These are phyloP conservation scores for Thunnus thynnus DNA, from an alignment of 2,113 vertebrate species.

Conservation along the genomic window DNA sequence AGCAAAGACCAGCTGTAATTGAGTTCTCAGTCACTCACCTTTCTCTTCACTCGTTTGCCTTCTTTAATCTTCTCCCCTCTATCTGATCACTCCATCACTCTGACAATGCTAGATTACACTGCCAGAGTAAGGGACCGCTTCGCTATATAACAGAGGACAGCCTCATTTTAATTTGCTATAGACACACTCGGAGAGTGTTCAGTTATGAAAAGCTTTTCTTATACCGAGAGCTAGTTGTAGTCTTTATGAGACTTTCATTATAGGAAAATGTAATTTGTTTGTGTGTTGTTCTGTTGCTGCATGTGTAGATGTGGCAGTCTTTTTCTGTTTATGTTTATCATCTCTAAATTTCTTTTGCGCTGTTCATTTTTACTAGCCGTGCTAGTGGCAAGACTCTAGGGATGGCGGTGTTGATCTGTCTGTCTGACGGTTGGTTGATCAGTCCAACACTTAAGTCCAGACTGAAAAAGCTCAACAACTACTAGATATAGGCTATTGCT, in stretches of 20 bases:
- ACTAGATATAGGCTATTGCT: too few species aligned
- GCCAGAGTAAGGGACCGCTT: neutral
- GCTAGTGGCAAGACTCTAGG: too few species aligned
- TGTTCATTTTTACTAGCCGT: neutral
- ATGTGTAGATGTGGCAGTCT: neutral
- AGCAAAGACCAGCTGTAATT: conserved; percentile 29
- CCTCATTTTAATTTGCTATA: conserved; percentile 1
- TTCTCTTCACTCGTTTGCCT: conserved; percentile 42
- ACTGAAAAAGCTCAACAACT: too few species aligned
- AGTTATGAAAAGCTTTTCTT: conserved; percentile 1
- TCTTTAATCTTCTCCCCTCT: conserved; percentile 35
- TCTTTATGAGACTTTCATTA: neutral
- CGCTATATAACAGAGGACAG: conserved; percentile 20
- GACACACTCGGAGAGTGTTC: neutral
- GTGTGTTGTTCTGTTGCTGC: neutral
- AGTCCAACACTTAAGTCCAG: too few species aligned
- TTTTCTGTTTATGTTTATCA: conserved; percentile 14
- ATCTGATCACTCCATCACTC: conserved; percentile 41
- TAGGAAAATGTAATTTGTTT: conserved; percentile 6
- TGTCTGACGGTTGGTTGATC: too few species aligned
- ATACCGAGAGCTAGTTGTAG: neutral
- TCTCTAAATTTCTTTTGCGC: neutral
- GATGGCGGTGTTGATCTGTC: too few species aligned
- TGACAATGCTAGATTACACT: conserved; percentile 29
- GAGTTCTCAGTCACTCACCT: conserved; percentile 28